Conservation (phyloP, 37 sponge, comb jelly and placozoan species). For the Oscarella lobularis region DNA sequence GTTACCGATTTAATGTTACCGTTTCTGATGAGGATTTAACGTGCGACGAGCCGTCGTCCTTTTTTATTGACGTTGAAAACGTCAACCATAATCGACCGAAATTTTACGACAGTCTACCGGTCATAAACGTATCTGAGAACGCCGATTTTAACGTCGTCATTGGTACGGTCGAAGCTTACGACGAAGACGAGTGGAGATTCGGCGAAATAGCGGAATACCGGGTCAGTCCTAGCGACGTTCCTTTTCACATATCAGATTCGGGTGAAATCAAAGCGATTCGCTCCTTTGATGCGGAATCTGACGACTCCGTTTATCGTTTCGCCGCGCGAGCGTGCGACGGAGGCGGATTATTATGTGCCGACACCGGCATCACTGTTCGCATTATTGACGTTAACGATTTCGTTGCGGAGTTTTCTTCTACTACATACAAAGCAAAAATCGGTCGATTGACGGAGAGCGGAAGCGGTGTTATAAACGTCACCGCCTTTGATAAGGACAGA, state of each 20-base stretch:
- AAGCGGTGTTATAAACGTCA: no score
- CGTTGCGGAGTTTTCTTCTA: neutral
- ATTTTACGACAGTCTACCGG: neutral
- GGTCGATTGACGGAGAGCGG: no score
- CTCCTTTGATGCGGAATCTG: constrained; percentile 35
- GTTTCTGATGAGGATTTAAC: neutral
- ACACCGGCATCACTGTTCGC: neutral
- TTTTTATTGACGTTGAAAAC: neutral
- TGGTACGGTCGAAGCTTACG: neutral
- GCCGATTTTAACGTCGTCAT: neutral
- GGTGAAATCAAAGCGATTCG: constrained; percentile 15
- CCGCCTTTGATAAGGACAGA: neutral
- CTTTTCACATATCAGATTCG: constrained; percentile 23
- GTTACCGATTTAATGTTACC: neutral
- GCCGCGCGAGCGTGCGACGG: constrained; percentile 32
- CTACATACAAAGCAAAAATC: neutral
- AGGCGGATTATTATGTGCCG: constrained; percentile 2
- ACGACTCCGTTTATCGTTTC: constrained; percentile 17
- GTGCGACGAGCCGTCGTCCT: neutral
- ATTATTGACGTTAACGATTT: neutral
- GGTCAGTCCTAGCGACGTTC: constrained; percentile 4
- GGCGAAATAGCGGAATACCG: constrained; percentile 5
- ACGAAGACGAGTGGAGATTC: constrained; percentile 12
- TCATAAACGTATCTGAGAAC: neutral
- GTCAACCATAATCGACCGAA: neutral